Evolutionary conservation across 1,140 invertebrate genomes (phyloP).

Genomic region (Apis cerana): DNA sequence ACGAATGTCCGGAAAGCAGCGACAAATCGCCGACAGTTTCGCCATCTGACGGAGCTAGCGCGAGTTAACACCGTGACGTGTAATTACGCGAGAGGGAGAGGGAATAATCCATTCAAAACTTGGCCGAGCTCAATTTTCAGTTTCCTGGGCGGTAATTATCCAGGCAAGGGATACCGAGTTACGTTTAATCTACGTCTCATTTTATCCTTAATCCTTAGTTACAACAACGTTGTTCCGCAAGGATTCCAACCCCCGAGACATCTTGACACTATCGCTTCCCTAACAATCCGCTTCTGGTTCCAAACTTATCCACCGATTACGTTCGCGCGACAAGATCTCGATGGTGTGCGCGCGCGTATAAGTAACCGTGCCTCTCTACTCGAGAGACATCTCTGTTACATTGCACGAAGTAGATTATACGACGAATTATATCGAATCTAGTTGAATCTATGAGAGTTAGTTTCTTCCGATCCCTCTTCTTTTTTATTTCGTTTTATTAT

Average conservation of each 20-base stretch:
- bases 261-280: constrained; percentile 24
- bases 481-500: no score
- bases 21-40: not conserved
- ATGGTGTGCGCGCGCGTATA: constrained; percentile 22
- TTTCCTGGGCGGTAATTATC: constrained; percentile 23
- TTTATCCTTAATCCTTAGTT: constrained; percentile 19
- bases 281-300: not conserved
- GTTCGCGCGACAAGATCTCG: constrained; percentile 47
- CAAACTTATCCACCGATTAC: constrained; percentile 57
- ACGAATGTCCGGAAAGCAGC: not conserved
- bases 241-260: not conserved
- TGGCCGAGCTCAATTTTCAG: constrained; percentile 6
- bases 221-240: not conserved
- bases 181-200: constrained; percentile 23
- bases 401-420: no score
- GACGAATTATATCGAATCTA: no score
- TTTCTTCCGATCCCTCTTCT: no score
- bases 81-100: constrained; percentile 13
- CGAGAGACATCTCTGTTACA: no score
- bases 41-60: not conserved
- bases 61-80: not conserved
- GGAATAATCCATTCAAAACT: constrained; percentile 1
- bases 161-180: not conserved
- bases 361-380: constrained; percentile 46
- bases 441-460: no score